Conservation (phyloP, 2,797 vertebrate species). For the Cryptoblepharus egeriae region DNA sequence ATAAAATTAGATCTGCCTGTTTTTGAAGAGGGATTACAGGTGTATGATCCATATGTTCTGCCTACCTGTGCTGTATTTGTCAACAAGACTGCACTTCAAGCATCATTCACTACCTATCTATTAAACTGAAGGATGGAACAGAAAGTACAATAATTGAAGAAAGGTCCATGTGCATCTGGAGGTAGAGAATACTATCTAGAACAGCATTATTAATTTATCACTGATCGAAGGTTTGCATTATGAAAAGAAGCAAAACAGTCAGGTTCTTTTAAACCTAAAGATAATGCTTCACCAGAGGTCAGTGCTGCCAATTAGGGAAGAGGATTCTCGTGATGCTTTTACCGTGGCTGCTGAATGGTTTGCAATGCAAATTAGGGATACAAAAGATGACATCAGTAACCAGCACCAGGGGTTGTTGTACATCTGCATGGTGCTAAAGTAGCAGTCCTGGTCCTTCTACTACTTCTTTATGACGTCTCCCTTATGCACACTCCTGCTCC, state of each 20-base stretch:
- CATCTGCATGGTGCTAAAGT: no score
- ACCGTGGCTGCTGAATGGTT: no score
- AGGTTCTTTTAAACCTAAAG: not conserved
- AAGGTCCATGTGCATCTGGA: not conserved
- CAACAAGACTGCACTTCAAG: not conserved
- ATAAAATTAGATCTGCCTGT: not conserved
- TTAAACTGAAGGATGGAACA: constrained; percentile 21
- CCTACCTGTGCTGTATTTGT: fast-evolving
- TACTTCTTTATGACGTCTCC: no score
- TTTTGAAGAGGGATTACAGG: not conserved
- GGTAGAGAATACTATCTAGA: not conserved
- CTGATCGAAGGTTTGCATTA: not conserved
- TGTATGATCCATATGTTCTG: not conserved
- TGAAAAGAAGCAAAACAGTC: not conserved
- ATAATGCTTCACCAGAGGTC: no score
- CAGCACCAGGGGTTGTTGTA: no score
- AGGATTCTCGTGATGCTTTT: no score
- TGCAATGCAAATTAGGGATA: no score
- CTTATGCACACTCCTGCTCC: no score
- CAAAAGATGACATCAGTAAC: no score
- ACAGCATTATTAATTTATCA: not conserved
- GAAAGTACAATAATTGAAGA: not conserved
- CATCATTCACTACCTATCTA: not conserved
- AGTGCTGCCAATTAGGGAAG: no score
- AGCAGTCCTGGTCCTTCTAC: no score